Evolutionary conservation across 2,888 invertebrate genomes (phyloP), one percentile per base, ranked within the genome.

Genomic region (Polymixis lichenea): DNA sequence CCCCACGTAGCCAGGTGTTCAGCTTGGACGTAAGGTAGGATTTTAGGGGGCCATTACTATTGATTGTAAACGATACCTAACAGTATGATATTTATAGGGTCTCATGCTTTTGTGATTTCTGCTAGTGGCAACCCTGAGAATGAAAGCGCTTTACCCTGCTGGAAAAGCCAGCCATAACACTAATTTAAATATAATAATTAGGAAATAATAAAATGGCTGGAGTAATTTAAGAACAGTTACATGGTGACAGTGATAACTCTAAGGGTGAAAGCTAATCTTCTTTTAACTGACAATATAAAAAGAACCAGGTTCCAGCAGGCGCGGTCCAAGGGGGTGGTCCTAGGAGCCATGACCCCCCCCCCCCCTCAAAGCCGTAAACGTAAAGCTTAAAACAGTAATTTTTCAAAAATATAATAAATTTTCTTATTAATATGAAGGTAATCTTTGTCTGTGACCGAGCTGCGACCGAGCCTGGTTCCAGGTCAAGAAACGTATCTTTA

Each of bases 41-140:
- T n/a, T n/a, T n/a, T n/a, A n/a, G n/a, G n/a, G n/a, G n/a, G n/a
- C n/a, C 11, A 19, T 19, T 53, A 22, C 53, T 72, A 53, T 28
- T 46, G 38, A n/a, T 60, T 61, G 28, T 61, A 25, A 38, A 32
- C 55, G 32, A 72, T 72, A 71, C 9, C 19, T 32, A 38, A 28
- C 13, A 22, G 32, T 32, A 38, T 49, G 22, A 8, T 32, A 13
- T 17, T 3, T 6, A 38, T 38, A 17, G 0, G 2, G 15, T 74
- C 19, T 32, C 7, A 43, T 22, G 22, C 56, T 46, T 60, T 8
- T n/a, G 11, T 51, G 53, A 55, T 17, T 71, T 32, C 67, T 65
- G 25, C 7, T 25, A 65, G 25, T 7, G 25, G 1, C 13, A 7
- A 25, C 46, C 3, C 7, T 13, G 13, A 25, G 5, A 6, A 25